Base-by-base conservation (phyloP, 1,140 invertebrate species). In the Acromyrmex echinatior region DNA sequence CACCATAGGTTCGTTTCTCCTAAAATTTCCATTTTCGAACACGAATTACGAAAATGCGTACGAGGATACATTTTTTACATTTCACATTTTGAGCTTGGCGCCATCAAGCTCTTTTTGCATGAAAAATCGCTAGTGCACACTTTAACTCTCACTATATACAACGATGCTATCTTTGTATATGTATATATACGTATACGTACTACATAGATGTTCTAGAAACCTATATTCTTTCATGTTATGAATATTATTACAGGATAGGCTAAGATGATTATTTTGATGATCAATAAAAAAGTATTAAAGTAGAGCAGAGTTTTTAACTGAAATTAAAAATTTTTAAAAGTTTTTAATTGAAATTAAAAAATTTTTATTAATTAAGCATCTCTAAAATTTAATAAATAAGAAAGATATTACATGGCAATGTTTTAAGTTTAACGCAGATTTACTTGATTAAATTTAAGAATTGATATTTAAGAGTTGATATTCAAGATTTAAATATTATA, bases 1-100 rank as follows among this genome's bases (percentile, higher is more conserved):
- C 91, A 88, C 86, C 92, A 93, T 94, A 94, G 93, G 93, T 94
- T 94, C 93, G 93, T 94, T 92, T 60, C 28, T 45, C 3, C 39
- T 88, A 92, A 93, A 91, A 81, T 93, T 92, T 63, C 86, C 81
- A 88, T 56, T 86, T 56, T 39, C 16, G 76, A 86, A 1, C 39
- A 81, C 25, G 71, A 86, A 77, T 25, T 31, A 39, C 28, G 12
- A 90, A 65, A 81, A 58, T 66, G 65, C 71, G 53, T 25, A 25
- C 63, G 21, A 58, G 21, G 62, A 63, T 49, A 39, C 51, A 31
- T 62, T 58, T 45, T 39, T 76, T 51, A 14, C 49, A 51, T 56
- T 56, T 1, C 6, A 25, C 10, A 35, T n/a, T 68, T 70, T 18
- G 62, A 45, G 63, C 77, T 70, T 73, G 68, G 5, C 16, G 35